phyloP scores from a whole-genome alignment of 2,888 invertebrate genomes.

The Cephus spinipes region DNA sequence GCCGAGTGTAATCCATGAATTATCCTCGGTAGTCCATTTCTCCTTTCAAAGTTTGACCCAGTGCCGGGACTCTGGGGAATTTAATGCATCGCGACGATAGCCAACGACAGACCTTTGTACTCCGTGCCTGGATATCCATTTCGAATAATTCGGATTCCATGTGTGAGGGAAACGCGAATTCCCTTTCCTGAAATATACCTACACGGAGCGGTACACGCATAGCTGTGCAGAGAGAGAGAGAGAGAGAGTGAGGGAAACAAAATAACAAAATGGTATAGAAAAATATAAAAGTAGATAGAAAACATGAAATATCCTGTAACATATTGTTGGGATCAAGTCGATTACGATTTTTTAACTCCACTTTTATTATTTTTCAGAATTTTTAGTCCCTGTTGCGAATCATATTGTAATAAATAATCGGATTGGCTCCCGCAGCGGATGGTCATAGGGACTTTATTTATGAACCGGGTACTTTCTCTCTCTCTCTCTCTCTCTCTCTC shows the following conservation, averaged over 20 bases:
- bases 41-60: neutral
- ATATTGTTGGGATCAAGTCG: neutral
- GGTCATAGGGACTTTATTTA: constrained; percentile 38
- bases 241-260: too few species aligned
- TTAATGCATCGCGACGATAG: neutral
- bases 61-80: neutral
- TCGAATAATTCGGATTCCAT: neutral
- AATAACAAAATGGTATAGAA: neutral
- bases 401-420: constrained; percentile 30
- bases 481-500: constrained; percentile 30
- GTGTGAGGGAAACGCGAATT: neutral
- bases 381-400: constrained; percentile 2
- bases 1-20: neutral
- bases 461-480: constrained; percentile 22
- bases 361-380: neutral
- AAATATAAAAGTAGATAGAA: neutral
- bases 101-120: neutral
- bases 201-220: neutral
- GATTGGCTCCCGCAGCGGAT: constrained; percentile 28
- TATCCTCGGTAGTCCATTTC: neutral
- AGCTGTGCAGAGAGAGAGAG: neutral
- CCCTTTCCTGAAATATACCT: neutral
- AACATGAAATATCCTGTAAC: neutral
- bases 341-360: neutral
- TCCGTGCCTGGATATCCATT: neutral